Evolutionary conservation across 2,888 invertebrate species (phyloP).

Genomic region (Diaprepes abbreviatus): DNA sequence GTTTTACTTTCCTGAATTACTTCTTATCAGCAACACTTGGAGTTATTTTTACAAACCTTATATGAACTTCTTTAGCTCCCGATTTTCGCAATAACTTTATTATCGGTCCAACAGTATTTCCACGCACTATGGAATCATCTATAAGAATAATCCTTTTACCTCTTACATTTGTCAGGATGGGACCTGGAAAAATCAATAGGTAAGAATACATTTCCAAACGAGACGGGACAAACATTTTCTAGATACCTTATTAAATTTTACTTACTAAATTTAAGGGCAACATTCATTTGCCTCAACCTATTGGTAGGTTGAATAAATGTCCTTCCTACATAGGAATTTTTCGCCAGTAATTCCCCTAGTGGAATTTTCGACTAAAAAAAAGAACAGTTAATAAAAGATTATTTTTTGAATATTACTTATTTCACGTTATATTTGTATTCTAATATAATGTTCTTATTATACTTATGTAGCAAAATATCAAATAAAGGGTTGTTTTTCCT

Average conservation of each 20-base stretch:
- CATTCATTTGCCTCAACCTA: constrained; percentile 89
- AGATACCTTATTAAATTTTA: too few relatives aligned
- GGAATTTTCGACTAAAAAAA: constrained; percentile 83
- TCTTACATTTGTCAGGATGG: constrained; percentile 89
- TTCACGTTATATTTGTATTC: too few relatives aligned
- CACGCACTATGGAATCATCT: constrained; percentile 97
- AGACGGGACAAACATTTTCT: too few relatives aligned
- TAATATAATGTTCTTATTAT: too few relatives aligned
- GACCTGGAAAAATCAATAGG: constrained; percentile 63
- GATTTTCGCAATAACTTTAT: constrained; percentile 92
- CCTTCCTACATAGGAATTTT: constrained; percentile 96
- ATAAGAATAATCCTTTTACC: constrained; percentile 92
- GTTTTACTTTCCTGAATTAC: too few relatives aligned
- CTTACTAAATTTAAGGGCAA: constrained; percentile 92
- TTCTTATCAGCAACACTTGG: too few relatives aligned
- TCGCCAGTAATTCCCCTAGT: constrained; percentile 94
- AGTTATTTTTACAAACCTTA: constrained; percentile 66
- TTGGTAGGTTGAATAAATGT: constrained; percentile 98
- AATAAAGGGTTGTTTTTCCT: too few relatives aligned
- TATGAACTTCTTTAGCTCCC: constrained; percentile 96
- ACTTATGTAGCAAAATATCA: too few relatives aligned
- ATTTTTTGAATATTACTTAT: too few relatives aligned
- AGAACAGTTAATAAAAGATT: constrained; percentile 3
- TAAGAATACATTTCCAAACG: too few relatives aligned
- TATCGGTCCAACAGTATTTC: constrained; percentile 97